Conservation (phyloP, 2,888 invertebrate genomes). For the Strigamia transsilvanica region DNA sequence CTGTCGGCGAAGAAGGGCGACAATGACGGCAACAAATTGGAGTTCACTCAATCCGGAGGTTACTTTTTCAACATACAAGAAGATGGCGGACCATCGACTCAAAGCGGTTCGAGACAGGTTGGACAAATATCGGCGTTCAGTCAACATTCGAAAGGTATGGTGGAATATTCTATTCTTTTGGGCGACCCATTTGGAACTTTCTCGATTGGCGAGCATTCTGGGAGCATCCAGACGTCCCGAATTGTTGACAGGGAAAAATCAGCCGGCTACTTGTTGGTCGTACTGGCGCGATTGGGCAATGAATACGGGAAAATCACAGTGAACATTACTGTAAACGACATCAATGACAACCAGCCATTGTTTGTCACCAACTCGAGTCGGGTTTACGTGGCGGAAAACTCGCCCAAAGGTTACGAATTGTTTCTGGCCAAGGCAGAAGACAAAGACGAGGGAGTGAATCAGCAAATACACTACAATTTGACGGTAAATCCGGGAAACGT, state of each 20-base stretch:
- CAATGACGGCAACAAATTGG: constrained; percentile 73
- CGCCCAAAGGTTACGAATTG: constrained; percentile 92
- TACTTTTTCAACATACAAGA: constrained; percentile 85
- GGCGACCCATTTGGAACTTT: constrained; percentile 83
- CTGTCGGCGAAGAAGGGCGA: constrained; percentile 62
- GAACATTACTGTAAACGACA: constrained; percentile 81
- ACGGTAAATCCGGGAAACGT: constrained; percentile 80
- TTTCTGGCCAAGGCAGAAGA: constrained; percentile 87
- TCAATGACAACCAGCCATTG: constrained; percentile 90
- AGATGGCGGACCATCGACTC: constrained; percentile 72
- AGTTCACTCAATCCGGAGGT: constrained; percentile 75
- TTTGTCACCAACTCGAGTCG: constrained; percentile 80
- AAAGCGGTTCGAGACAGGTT: constrained; percentile 75
- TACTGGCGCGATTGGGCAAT: constrained; percentile 78
- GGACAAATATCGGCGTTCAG: constrained; percentile 75
- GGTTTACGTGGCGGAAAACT: constrained; percentile 82
- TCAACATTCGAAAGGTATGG: constrained; percentile 62
- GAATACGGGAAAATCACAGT: constrained; percentile 80
- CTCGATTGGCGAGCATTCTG: constrained; percentile 79
- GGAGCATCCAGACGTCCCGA: constrained; percentile 78
- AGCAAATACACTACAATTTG: constrained; percentile 81
- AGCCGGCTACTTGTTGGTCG: constrained; percentile 77
- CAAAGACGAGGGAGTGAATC: constrained; percentile 87
- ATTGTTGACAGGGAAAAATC: constrained; percentile 85
- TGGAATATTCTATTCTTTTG: constrained; percentile 79